Evolutionary conservation across 1,140 invertebrate genomes (phyloP).

Genomic region (Stegodyphus mimosarum): DNA sequence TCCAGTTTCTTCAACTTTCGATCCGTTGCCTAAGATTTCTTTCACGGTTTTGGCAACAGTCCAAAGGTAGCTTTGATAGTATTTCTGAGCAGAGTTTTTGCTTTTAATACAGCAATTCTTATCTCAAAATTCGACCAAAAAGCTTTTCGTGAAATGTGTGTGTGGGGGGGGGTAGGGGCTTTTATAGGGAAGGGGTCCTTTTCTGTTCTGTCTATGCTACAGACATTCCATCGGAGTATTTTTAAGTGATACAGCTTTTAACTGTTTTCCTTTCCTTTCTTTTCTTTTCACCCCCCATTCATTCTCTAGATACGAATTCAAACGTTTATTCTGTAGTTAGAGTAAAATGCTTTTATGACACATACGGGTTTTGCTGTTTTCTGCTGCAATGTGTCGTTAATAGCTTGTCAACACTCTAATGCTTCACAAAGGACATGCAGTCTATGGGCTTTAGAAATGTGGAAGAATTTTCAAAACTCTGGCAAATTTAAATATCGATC

Average conservation of each 20-base stretch:
- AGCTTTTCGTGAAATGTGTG: background rate
- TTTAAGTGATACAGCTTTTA: background rate
- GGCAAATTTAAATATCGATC: too few relatives aligned
- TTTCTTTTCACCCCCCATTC: background rate
- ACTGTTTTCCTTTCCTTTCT: background rate
- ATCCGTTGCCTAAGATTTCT: too few relatives aligned
- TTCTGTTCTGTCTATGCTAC: background rate
- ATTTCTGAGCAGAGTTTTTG: background rate
- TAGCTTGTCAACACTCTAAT: too few relatives aligned
- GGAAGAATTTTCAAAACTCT: too few relatives aligned
- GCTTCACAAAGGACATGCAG: too few relatives aligned
- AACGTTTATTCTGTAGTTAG: background rate
- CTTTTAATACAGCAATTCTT: background rate
- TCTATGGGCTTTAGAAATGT: too few relatives aligned
- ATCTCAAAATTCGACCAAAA: background rate
- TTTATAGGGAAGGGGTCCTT: too few relatives aligned
- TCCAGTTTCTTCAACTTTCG: too few relatives aligned
- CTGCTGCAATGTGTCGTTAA: background rate
- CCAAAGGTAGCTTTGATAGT: background rate
- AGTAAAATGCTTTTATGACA: background rate
- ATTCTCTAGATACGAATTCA: background rate
- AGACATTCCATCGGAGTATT: background rate
- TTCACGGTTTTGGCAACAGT: background rate
- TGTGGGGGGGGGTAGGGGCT: too few relatives aligned
- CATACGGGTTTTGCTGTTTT: background rate